Conservation (phyloP, 2,113 vertebrate species). For the Amia ocellicauda region DNA sequence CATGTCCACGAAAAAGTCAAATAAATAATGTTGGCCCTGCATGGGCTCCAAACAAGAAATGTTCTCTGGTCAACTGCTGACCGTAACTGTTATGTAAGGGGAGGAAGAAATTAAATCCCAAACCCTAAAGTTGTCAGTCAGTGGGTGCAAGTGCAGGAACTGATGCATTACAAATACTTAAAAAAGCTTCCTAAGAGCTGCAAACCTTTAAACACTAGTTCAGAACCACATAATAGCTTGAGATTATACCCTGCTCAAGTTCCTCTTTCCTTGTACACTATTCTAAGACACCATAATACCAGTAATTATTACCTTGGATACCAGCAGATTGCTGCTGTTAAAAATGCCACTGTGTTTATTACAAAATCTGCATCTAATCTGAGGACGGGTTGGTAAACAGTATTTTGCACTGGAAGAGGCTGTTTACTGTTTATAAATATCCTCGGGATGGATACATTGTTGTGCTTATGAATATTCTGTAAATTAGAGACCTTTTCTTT, state of each 20-base stretch:
- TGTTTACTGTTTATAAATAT: constrained; percentile 18
- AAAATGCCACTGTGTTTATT: constrained; percentile 14
- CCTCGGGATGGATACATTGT: background rate
- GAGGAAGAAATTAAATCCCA: background rate
- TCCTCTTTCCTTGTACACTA: constrained; percentile 51
- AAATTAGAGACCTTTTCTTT: too few species aligned
- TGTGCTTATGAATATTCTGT: too few species aligned
- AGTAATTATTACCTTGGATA: constrained; percentile 49
- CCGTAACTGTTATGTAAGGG: background rate
- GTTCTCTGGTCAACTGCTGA: too few species aligned
- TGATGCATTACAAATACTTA: constrained; percentile 16
- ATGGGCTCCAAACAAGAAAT: too few species aligned
- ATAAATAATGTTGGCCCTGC: too few species aligned
- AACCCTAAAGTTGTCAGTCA: constrained; percentile 4
- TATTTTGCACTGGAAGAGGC: constrained; percentile 11
- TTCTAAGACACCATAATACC: constrained; percentile 52
- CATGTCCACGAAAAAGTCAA: too few species aligned
- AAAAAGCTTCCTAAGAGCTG: constrained; percentile 28
- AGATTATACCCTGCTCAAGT: constrained; percentile 53
- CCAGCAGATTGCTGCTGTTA: constrained; percentile 56
- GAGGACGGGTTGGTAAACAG: constrained; percentile 13
- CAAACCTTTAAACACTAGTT: constrained; percentile 27
- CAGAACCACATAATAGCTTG: constrained; percentile 47
- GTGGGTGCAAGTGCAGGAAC: constrained; percentile 6
- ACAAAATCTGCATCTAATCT: constrained; percentile 19